Evolutionary conservation across 2,113 vertebrate genomes (phyloP), one percentile per base, ranked within the genome.

Genomic region (Channa maculata): DNA sequence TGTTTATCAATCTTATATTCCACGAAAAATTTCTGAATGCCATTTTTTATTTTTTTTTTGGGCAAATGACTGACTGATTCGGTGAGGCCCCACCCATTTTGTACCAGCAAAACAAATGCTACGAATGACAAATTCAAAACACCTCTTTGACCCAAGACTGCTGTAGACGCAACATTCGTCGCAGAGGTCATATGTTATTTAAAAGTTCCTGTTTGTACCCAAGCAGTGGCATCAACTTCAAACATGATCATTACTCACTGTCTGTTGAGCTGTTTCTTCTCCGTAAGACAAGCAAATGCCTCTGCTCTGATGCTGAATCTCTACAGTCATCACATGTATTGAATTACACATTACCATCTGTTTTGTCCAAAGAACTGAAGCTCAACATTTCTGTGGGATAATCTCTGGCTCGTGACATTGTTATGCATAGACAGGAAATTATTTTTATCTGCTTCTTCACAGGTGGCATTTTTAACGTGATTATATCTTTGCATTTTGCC

Each of bases 291-390:
- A 83, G 67, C 15, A 24, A 51, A 70, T 59, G 73, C 55, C 38
- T 78, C 69, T 78, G 24, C 24, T 66, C 55, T 75, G 24, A 49
- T 48, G 14, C 24, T 65, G 61, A 73, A 49, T 72, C 51, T 53
- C 53, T 61, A 3, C 64, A 64, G 63, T 52, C 54, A 71, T 72
- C 62, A 71, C 0, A 9, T 48, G 75, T 60, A 76, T 67, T 77
- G 52, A 57, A 80, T 84, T 49, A 69, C 15, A 60, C 69, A 43
- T 64, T 50, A 63, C 48, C 33, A 73, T 76, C 70, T 70, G 58
- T 53, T 75, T 78, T 66, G 50, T 73, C 67, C 71, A 73, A 55
- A 80, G 65, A 84, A 45, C 0, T 37, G 43, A 71, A 69, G 61
- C 53, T 66, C 41, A 33, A 24, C 54, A 41, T 82, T 74, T 69